Evolutionary conservation across 2,888 invertebrate species (phyloP).

Genomic region (Acrocera orbiculus): DNA sequence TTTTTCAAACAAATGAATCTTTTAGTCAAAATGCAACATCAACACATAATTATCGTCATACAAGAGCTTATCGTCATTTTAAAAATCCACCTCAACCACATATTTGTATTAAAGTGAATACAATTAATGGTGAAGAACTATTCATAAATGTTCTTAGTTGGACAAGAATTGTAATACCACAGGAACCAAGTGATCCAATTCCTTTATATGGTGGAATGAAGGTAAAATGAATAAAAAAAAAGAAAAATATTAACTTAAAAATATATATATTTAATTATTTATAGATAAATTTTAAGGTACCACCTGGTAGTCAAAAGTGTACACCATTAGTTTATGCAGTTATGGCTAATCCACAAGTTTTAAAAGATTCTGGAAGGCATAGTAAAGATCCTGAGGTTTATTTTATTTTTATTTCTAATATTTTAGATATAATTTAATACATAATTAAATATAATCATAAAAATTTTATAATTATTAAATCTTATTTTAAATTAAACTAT

Average conservation of each 20-base stretch:
- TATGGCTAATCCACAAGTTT: slow-evolving; percentile 53
- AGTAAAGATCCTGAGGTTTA: slow-evolving; percentile 42
- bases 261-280: not conserved
- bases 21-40: slow-evolving; percentile 31
- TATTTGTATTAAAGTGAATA: slow-evolving; percentile 49
- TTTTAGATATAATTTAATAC: not conserved
- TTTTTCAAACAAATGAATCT: slow-evolving; percentile 4
- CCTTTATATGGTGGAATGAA: slow-evolving; percentile 58
- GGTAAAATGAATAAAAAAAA: slow-evolving; percentile 28
- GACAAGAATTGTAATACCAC: slow-evolving; percentile 52
- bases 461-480: not conserved
- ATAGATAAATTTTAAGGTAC: slow-evolving; percentile 30
- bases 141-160: slow-evolving; percentile 54
- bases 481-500: slow-evolving; percentile 1
- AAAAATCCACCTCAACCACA: slow-evolving; percentile 60
- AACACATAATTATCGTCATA: slow-evolving; percentile 39
- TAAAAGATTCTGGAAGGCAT: slow-evolving; percentile 50
- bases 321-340: slow-evolving; percentile 51
- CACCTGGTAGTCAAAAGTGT: slow-evolving; percentile 41
- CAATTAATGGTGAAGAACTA: slow-evolving; percentile 34
- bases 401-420: slow-evolving; percentile 2
- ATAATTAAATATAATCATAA: not conserved
- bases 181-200: slow-evolving; percentile 45
- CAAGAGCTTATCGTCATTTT: slow-evolving; percentile 46
- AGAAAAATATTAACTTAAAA: not conserved